A percentile compares a stretch with the other conserved stretches of the same genome.
Conservation (phyloP, 64 coral and sea anemone genomes). For the Astreopora myriophthalma region DNA sequence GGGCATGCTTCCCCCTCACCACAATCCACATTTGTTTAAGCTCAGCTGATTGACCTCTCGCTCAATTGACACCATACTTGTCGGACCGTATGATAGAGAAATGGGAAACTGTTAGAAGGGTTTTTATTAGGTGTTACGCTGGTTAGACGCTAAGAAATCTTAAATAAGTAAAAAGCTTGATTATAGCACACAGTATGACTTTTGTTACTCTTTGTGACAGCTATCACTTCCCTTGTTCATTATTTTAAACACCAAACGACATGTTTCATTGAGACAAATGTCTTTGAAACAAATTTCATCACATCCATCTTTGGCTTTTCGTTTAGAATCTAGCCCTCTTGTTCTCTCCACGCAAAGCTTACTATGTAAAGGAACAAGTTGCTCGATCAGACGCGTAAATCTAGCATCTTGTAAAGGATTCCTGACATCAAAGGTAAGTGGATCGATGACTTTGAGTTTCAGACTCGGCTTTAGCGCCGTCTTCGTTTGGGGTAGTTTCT, state of each 20-base stretch:
- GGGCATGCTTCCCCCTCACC: no score
- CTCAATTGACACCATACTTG: no score
- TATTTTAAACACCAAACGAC: slow-evolving; percentile 33
- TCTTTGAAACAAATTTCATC: slow-evolving; percentile 31
- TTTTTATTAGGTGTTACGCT: no score
- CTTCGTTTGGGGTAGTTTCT: neutral
- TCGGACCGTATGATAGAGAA: no score
- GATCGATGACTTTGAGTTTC: neutral
- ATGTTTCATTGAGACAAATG: slow-evolving; percentile 36
- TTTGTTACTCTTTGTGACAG: neutral
- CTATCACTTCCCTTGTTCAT: neutral
- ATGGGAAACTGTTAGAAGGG: no score
- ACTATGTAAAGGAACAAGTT: neutral
- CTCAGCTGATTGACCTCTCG: no score
- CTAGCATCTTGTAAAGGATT: slow-evolving; percentile 3
- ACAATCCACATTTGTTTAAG: no score
- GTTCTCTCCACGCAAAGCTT: neutral
- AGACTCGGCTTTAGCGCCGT: neutral
- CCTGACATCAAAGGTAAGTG: slow-evolving; percentile 1
- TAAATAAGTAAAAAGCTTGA: no score
- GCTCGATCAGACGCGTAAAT: slow-evolving; percentile 2
- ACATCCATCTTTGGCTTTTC: neutral
- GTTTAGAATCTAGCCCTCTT: neutral
- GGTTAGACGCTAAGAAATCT: neutral
- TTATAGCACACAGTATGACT: no score